Base-by-base conservation (phyloP, 1,140 invertebrate genomes). In the Venturia canescens region DNA sequence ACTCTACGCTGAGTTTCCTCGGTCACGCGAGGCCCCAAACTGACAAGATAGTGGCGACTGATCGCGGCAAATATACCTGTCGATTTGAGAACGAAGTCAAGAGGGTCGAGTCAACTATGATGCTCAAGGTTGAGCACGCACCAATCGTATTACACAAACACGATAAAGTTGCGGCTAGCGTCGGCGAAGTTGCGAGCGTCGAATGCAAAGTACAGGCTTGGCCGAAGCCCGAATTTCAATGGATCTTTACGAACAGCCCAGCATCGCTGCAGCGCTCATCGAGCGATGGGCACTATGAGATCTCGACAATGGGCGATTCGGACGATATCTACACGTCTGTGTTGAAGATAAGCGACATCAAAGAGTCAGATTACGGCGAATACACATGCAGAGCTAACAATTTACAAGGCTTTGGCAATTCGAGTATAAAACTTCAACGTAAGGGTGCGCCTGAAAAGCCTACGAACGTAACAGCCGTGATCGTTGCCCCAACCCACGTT, bases 211-310 rank as follows among this genome's bases (percentile, higher is more conserved):
- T 98, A 3, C 96, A 98, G 88, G 97, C 97, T 0, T 98, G 97
- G 91, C 98, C 97, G 0, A 96, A 96, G 86, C 97, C 97, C 0
- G 96, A 97, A 86, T 98, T 98, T 89, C 96, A 98, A 84, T 98
- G 97, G 97, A 97, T 94, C 82, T 97, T 94, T 83, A 95, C 94
- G 7, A 94, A 94, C 0, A 96, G 96, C 86, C 91, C 93, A 0
- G 94, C 95, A 0, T 95, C 95, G 0, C 89, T 97, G 13, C 94
- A 95, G 80, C 95, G 95, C 82, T 95, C 95, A 0, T 92, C 93
- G 0, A 96, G 95, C n/a, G 96, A 97, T 83, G 96, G 95, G 0
- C 96, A 97, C 86, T 98, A 98, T 88, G 95, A 97, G 81, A 96
- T 97, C 1, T 96, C 95, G 66, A 95, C 96, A 0, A 96, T 94